Conservation (phyloP, 2,888 invertebrate species). For the Tipula lateralis region DNA sequence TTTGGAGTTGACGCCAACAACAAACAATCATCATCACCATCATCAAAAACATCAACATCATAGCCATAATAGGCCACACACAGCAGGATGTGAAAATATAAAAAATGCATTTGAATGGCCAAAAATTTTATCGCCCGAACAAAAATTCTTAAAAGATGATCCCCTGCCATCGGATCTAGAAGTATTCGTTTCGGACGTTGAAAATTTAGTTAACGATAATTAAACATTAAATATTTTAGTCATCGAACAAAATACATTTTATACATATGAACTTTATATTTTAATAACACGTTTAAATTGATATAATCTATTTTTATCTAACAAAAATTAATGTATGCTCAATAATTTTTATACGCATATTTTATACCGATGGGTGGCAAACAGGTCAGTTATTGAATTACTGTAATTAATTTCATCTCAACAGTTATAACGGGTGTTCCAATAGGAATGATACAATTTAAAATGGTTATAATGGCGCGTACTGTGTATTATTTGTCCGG, state of each 20-base stretch:
- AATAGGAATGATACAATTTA: no score
- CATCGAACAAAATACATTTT: neutral
- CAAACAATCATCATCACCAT: neutral
- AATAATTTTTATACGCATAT: neutral
- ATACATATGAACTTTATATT: neutral
- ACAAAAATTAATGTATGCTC: neutral
- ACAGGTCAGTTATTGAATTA: neutral
- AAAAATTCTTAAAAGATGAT: constrained; percentile 32
- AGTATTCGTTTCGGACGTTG: constrained; percentile 48
- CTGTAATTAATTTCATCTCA: no score
- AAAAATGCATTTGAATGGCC: constrained; percentile 37
- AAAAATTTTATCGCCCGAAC: constrained; percentile 29
- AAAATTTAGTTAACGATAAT: constrained; percentile 44
- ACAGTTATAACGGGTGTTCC: no score
- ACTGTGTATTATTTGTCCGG: no score
- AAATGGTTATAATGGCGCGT: no score
- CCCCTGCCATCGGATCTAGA: constrained; percentile 45
- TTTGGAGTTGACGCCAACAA: constrained; percentile 33
- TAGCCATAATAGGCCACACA: constrained; percentile 37
- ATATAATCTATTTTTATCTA: neutral
- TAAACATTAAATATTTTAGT: neutral
- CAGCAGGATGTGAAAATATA: constrained; percentile 38
- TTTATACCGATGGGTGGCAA: neutral
- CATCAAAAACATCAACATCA: neutral
- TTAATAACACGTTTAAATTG: neutral